These are phyloP conservation scores for Psophia crepitans DNA, from an alignment of 2,113 vertebrate species.

Conservation along the genomic window DNA sequence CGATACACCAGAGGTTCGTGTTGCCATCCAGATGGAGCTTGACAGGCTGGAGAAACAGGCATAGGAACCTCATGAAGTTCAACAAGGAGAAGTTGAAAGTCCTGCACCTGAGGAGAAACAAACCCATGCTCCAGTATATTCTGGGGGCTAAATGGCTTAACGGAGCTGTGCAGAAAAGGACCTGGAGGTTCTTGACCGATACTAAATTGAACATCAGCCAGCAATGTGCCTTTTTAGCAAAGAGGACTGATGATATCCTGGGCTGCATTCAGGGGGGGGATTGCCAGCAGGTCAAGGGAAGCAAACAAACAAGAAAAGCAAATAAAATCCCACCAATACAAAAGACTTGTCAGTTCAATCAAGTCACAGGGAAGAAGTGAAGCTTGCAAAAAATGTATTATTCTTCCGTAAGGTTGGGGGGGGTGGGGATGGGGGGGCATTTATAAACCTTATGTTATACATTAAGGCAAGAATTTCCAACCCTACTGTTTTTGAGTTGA, in stretches of 20 bases:
- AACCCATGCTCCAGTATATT: not conserved
- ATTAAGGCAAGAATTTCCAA: not conserved
- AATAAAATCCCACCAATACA: not conserved
- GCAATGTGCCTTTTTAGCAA: not conserved
- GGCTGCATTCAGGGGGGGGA: not conserved
- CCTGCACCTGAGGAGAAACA: not conserved
- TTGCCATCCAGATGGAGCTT: not conserved
- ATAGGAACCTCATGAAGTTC: not conserved
- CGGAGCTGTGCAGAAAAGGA: not conserved
- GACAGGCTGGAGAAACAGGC: not conserved
- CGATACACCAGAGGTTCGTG: not conserved
- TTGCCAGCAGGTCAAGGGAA: not conserved
- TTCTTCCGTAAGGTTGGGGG: not conserved
- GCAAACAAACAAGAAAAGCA: not conserved
- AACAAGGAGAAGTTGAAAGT: not conserved
- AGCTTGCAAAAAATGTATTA: not conserved
- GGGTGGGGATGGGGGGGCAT: not conserved
- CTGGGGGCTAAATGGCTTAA: not conserved
- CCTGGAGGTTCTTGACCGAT: not conserved
- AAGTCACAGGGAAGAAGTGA: not conserved
- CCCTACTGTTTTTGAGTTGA: not conserved
- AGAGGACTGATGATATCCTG: not conserved
- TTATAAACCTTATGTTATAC: not conserved
- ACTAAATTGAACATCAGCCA: not conserved
- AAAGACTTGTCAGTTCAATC: not conserved